phyloP scores from a whole-genome alignment of 2,888 invertebrate species.

The Dascillus cervinus region DNA sequence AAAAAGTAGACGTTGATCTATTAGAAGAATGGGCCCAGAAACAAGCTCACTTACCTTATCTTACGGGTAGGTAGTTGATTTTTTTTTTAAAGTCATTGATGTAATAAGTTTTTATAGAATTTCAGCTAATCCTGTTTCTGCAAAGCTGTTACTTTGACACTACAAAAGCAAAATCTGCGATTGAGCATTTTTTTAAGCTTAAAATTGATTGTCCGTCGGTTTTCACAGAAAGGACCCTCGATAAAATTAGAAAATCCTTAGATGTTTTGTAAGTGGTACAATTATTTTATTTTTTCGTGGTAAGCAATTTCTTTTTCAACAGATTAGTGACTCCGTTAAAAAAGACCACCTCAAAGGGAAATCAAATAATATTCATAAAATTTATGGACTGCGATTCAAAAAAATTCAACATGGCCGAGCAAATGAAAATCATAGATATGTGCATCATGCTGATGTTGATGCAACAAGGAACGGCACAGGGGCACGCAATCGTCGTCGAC shows the following conservation, averaged over 20 bases:
- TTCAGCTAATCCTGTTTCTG: conserved; percentile 49
- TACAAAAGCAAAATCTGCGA: conserved; percentile 56
- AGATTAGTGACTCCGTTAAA: no score
- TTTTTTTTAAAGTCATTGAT: no score
- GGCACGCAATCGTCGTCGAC: conserved; percentile 56
- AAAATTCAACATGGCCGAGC: conserved; percentile 49
- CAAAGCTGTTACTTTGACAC: conserved; percentile 58
- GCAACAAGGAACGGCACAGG: conserved; percentile 45
- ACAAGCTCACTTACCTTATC: no score
- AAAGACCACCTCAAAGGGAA: conserved; percentile 24
- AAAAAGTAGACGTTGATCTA: no score
- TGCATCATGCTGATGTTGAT: conserved; percentile 52
- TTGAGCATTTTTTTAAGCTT: conserved; percentile 57
- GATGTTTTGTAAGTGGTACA: no score
- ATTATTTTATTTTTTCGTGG: no score
- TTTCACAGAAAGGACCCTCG: no score
- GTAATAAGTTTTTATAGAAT: no score
- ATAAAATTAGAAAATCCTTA: no score
- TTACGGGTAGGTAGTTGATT: no score
- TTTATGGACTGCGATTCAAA: conserved; percentile 50
- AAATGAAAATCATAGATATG: conserved; percentile 50
- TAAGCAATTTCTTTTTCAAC: no score
- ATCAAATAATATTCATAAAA: conserved; percentile 28
- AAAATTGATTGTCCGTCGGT: conserved; percentile 55
- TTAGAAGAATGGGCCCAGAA: no score